Conservation (phyloP, 2,797 vertebrate species). For the Paguma larvata region DNA sequence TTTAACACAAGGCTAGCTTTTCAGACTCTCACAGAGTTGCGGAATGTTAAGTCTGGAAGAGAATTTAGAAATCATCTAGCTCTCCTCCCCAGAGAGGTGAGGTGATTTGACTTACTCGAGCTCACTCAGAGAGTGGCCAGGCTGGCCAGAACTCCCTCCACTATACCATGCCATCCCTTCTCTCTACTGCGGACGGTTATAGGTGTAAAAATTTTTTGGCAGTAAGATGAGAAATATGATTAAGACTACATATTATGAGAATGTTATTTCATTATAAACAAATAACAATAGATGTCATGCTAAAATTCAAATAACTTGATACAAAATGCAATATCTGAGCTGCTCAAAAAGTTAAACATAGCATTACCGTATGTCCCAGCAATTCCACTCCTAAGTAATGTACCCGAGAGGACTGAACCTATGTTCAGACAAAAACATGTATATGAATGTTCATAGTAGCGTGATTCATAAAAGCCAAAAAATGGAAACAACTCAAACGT, state of each 20-base stretch:
- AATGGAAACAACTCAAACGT: slow-evolving; percentile 4
- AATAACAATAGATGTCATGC: not conserved
- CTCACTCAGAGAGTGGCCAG: slow-evolving; percentile 34
- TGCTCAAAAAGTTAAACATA: slow-evolving; percentile 54
- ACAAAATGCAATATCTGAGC: not conserved
- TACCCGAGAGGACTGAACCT: not conserved
- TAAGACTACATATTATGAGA: slow-evolving; percentile 54
- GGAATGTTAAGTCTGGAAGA: slow-evolving; percentile 73
- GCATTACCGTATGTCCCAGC: not conserved
- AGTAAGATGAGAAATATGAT: slow-evolving; percentile 26
- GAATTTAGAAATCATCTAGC: slow-evolving; percentile 69
- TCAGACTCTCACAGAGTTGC: slow-evolving; percentile 72
- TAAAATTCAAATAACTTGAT: slow-evolving; percentile 63
- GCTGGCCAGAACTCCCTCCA: slow-evolving; percentile 5
- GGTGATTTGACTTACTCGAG: slow-evolving; percentile 54
- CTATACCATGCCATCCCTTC: not conserved
- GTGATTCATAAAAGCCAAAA: slow-evolving; percentile 51
- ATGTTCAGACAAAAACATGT: slow-evolving; percentile 43
- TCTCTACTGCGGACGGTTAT: slow-evolving; percentile 9
- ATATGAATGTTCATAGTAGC: slow-evolving; percentile 25
- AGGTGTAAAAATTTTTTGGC: slow-evolving; percentile 55
- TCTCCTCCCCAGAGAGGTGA: slow-evolving; percentile 76
- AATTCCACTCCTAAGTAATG: slow-evolving; percentile 42
- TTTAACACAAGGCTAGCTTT: slow-evolving; percentile 77
- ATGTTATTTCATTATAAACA: slow-evolving; percentile 58